A percentile compares a stretch with the other conserved stretches of the same genome.
These are phyloP conservation scores for Gastrophysa polygoni DNA, from an alignment of 2,888 invertebrate species.

Conservation along the genomic window DNA sequence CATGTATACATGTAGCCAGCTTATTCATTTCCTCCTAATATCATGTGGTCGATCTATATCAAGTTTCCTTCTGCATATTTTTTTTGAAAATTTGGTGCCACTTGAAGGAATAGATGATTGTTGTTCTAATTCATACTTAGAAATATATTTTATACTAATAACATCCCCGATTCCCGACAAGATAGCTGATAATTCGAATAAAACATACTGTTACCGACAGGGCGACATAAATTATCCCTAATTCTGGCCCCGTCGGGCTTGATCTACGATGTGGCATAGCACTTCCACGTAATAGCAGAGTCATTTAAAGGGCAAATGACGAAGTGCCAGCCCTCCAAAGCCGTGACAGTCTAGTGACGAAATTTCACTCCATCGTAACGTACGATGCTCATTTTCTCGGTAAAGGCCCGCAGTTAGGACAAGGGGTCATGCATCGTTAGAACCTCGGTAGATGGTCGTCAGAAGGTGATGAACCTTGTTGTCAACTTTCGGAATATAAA, in stretches of 20 bases:
- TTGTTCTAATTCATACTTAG: too few relatives aligned
- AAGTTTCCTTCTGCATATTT: too few relatives aligned
- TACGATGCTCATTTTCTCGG: conserved; percentile 38
- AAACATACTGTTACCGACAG: conserved; percentile 11
- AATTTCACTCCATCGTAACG: conserved; percentile 25
- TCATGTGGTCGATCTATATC: too few relatives aligned
- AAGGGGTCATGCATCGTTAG: conserved; percentile 29
- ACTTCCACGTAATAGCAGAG: conserved; percentile 39
- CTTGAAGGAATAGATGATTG: too few relatives aligned
- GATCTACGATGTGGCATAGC: conserved; percentile 37
- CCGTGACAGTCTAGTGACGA: conserved; percentile 37
- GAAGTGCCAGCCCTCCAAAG: conserved; percentile 38
- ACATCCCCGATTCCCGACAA: neutral
- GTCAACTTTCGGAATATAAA: too few relatives aligned
- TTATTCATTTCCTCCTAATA: too few relatives aligned
- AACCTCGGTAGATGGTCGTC: conserved; percentile 7
- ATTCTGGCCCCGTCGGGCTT: conserved; percentile 25
- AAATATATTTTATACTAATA: too few relatives aligned
- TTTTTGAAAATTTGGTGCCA: too few relatives aligned
- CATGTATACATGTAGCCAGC: too few relatives aligned
- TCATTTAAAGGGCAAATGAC: conserved; percentile 40
- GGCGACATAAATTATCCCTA: conserved; percentile 24
- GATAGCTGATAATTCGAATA: conserved; percentile 9
- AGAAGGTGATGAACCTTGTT: neutral
- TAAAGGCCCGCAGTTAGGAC: conserved; percentile 26